Evolutionary conservation across 2,888 invertebrate species (phyloP), one percentile per base, ranked within the genome.

Genomic region (Yponomeuta evonymella): DNA sequence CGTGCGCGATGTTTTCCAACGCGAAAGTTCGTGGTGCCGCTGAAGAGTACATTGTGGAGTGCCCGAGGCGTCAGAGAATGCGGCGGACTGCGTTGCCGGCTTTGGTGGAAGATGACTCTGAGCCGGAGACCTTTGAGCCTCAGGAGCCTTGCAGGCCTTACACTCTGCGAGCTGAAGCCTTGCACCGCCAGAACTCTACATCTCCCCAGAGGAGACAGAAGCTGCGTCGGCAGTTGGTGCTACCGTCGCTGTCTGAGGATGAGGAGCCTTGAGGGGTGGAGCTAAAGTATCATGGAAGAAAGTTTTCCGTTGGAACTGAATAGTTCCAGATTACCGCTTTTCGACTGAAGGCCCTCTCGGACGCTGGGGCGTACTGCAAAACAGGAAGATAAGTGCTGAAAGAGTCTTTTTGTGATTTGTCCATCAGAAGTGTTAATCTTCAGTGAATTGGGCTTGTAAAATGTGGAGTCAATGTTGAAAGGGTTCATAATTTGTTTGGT

Each of bases 191-290:
- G 83, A 89, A 89, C 77, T 89, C 90, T 2, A 78, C 88, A 72
- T 90, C 90, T 0, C 89, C 91, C 6, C 89, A 86, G 73, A 81
- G 89, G 9, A 82, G 88, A 10, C 86, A 89, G 80, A 85, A 83
- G 74, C 80, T 89, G 74, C 83, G 86, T 69, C 86, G 90, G 30
- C 86, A 87, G 43, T 77, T 90, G 64, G 90, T 86, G 9, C 84
- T 92, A 74, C 91, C 91, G 0, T 91, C 91, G 15, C 82, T 92
- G 11, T 92, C 91, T 4, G 91, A 92, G 72, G 91, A 92, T 43
- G 91, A 92, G 77, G 91, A 92, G 81, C 91, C 91, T 79, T 92
- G 91, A 92, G 51, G 51, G 51, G 12, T 15, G 51, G 51, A 58
- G 51, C 15, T 15, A 5, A 15, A 15, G 51, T 12, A 58, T 58